Percentiles rank a stretch among this genome's conserved stretches.
phyloP scores from a whole-genome alignment of 2,888 invertebrate genomes.

The Stictocephala bisonia region DNA sequence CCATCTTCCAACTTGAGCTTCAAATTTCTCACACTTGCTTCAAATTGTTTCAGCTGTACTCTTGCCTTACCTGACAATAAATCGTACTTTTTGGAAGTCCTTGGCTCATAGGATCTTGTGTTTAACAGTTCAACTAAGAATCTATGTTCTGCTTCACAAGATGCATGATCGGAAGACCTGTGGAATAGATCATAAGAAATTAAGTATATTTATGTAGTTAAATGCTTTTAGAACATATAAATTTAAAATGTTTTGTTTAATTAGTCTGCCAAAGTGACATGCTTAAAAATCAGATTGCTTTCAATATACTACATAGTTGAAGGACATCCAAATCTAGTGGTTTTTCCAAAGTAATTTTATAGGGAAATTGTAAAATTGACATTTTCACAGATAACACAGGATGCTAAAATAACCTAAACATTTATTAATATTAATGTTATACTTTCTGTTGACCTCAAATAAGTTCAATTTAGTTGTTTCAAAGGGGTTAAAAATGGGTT shows the following conservation, averaged over 20 bases:
- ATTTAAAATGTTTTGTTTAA: neutral
- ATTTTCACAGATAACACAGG: too few relatives aligned
- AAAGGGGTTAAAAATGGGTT: too few relatives aligned
- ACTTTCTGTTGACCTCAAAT: too few relatives aligned
- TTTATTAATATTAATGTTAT: too few relatives aligned
- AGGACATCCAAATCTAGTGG: too few relatives aligned
- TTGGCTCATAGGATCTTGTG: slow-evolving; percentile 68
- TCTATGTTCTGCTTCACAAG: slow-evolving; percentile 73
- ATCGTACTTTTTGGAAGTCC: slow-evolving; percentile 69
- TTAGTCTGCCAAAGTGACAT: neutral
- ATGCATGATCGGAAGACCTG: slow-evolving; percentile 75
- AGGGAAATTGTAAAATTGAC: too few relatives aligned
- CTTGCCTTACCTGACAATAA: slow-evolving; percentile 71
- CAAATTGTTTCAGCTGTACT: slow-evolving; percentile 72
- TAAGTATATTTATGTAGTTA: neutral
- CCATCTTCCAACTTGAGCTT: slow-evolving; percentile 69
- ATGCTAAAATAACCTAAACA: too few relatives aligned
- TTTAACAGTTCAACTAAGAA: slow-evolving; percentile 73
- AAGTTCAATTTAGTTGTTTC: too few relatives aligned
- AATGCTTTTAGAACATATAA: neutral
- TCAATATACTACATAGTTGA: too few relatives aligned
- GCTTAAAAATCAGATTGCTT: too few relatives aligned
- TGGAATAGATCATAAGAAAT: slow-evolving; percentile 51
- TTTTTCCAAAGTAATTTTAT: too few relatives aligned
- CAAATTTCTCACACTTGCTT: slow-evolving; percentile 70